These are phyloP conservation scores for Lepetodrilus schrolli DNA, from an alignment of 2,888 invertebrate species.

Conservation along the genomic window DNA sequence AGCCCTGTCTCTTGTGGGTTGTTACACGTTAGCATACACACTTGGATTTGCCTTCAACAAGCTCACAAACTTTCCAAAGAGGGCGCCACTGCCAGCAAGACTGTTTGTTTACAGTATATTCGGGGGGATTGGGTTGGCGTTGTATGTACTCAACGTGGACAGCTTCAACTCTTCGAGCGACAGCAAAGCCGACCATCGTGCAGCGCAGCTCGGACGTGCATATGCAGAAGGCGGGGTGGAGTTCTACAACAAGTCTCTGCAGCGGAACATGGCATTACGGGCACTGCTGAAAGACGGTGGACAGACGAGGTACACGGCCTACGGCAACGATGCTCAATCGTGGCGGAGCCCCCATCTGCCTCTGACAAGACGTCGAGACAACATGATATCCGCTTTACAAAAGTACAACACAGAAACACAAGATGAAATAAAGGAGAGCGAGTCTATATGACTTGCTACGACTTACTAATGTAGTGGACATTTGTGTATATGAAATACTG, in stretches of 20 bases:
- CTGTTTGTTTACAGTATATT: slow-evolving; percentile 79
- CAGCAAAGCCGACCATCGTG: slow-evolving; percentile 79
- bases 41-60: slow-evolving; percentile 78
- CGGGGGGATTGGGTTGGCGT: slow-evolving; percentile 79
- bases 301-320: slow-evolving; percentile 33
- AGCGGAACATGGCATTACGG: slow-evolving; percentile 84
- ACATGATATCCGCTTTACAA: neutral
- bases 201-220: slow-evolving; percentile 80
- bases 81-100: slow-evolving; percentile 77
- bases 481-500: too few species aligned
- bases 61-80: slow-evolving; percentile 78
- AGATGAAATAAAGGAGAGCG: too few species aligned
- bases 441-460: too few species aligned
- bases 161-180: slow-evolving; percentile 81
- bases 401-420: neutral
- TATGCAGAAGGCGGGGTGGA: slow-evolving; percentile 84
- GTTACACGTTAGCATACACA: slow-evolving; percentile 69
- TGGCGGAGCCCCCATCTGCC: slow-evolving; percentile 37
- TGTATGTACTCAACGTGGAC: slow-evolving; percentile 82
- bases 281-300: slow-evolving; percentile 81
- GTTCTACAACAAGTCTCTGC: slow-evolving; percentile 84
- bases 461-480: too few species aligned
- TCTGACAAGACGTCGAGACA: slow-evolving; percentile 33
- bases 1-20: slow-evolving; percentile 77
- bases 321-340: slow-evolving; percentile 43